phyloP scores from a whole-genome alignment of 2,888 invertebrate species.

The Drosophila tanythrix region DNA sequence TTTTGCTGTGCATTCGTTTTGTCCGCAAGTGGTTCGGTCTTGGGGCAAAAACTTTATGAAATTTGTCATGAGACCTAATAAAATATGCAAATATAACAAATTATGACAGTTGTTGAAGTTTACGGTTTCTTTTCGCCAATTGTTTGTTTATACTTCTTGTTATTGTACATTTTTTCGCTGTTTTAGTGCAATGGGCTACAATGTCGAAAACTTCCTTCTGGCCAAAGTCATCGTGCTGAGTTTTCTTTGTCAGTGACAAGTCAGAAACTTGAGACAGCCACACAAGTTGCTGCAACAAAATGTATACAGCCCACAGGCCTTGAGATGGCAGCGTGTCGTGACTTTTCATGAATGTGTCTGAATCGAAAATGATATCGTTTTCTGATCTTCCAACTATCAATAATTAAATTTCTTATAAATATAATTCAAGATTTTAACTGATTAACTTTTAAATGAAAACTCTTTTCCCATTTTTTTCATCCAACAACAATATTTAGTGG shows the following conservation, averaged over 20 bases:
- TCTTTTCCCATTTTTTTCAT: background rate
- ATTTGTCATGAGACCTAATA: slow-evolving; percentile 73
- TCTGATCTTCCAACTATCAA: background rate
- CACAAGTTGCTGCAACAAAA: slow-evolving; percentile 23
- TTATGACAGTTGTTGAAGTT: slow-evolving; percentile 56
- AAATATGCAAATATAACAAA: slow-evolving; percentile 70
- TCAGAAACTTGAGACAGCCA: slow-evolving; percentile 37
- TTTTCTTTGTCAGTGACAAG: slow-evolving; percentile 50
- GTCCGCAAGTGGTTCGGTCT: slow-evolving; percentile 55
- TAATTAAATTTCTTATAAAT: background rate
- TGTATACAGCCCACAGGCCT: slow-evolving; percentile 5
- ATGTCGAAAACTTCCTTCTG: slow-evolving; percentile 46
- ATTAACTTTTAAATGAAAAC: background rate
- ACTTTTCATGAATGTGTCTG: background rate
- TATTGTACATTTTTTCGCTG: slow-evolving; percentile 15
- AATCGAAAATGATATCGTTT: background rate
- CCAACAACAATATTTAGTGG: background rate
- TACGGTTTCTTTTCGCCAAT: slow-evolving; percentile 20
- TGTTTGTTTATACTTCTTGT: slow-evolving; percentile 4
- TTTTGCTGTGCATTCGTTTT: slow-evolving; percentile 48
- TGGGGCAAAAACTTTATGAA: slow-evolving; percentile 41
- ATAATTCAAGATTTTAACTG: background rate
- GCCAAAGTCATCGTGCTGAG: slow-evolving; percentile 39
- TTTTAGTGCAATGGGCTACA: slow-evolving; percentile 28
- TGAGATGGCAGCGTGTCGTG: slow-evolving; percentile 16